Evolutionary conservation across 2,113 vertebrate genomes (phyloP), one percentile per base, ranked within the genome.

Genomic region (Uropsilus gracilis): DNA sequence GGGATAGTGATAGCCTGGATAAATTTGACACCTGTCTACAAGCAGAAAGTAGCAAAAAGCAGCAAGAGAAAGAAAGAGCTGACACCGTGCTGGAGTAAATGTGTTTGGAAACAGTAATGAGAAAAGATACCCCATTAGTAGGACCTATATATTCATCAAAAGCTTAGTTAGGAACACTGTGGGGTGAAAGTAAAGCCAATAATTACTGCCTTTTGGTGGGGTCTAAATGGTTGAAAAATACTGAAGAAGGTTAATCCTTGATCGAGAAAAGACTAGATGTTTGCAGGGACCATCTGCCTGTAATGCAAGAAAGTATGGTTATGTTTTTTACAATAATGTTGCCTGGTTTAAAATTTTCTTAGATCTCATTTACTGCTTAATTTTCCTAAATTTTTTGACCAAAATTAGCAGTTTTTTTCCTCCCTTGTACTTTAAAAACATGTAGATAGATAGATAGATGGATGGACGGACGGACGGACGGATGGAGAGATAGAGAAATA

Each of bases 341-440:
- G 46, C 28, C 39, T 0, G 0, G 24, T 72, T 81, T 88, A 44
- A 34, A 86, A 46, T 28, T 30, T 72, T 81, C 5, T 57, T 86
- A 89, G 20, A 13, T 93, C 66, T 96, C 63, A 59, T 37, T 64
- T 50, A 44, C 26, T 69, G 11, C 68, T 86, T 92, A 91, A 61
- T 95, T 89, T 85, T 22, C 17, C 44, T 85, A 64, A 77, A 34
- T 81, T 88, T 71, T 34, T 14, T 50, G n/a, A n/a, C n/a, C n/a
- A n/a, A n/a, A n/a, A n/a, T n/a, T n/a, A n/a, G n/a, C 12, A 50
- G 48, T 3, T 50, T 8, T 50, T 8, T 50, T 71, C 9, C 72
- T 53, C 1, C 18, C 32, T 46, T 89, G 46, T 0, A 64, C 2
- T 18, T 81, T 93, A n/a, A n/a, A n/a, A n/a, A n/a, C n/a, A n/a